phyloP scores from a whole-genome alignment of 2,797 vertebrate species.

The Halcyon smyrnensis region DNA sequence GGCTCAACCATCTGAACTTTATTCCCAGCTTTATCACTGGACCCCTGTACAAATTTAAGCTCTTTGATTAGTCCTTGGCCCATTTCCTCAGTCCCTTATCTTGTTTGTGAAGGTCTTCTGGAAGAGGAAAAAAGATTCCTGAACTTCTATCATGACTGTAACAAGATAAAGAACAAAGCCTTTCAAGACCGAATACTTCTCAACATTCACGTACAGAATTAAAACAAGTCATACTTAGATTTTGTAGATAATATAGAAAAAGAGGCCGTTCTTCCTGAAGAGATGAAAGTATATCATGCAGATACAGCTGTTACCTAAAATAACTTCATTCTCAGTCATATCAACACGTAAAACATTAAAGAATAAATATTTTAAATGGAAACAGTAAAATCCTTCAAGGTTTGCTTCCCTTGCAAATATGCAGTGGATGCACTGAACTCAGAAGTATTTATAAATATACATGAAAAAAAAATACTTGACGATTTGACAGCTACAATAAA shows the following conservation, averaged over 20 bases:
- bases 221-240: neutral
- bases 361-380: neutral
- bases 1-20: neutral
- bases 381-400: neutral
- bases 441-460: neutral
- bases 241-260: neutral
- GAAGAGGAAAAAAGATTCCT: neutral
- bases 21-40: neutral
- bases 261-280: neutral
- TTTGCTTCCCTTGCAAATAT: neutral
- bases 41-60: neutral
- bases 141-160: neutral
- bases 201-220: neutral
- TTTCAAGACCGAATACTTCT: neutral
- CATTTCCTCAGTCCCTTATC: neutral
- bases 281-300: neutral
- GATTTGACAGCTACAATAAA: neutral
- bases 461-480: neutral
- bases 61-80: neutral
- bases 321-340: neutral
- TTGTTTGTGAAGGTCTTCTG: neutral
- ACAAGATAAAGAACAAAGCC: neutral
- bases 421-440: neutral
- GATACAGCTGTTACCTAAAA: neutral
- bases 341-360: neutral